These are phyloP conservation scores for Bombus pyrosoma DNA, from an alignment of 1,140 invertebrate species.

Conservation along the genomic window DNA sequence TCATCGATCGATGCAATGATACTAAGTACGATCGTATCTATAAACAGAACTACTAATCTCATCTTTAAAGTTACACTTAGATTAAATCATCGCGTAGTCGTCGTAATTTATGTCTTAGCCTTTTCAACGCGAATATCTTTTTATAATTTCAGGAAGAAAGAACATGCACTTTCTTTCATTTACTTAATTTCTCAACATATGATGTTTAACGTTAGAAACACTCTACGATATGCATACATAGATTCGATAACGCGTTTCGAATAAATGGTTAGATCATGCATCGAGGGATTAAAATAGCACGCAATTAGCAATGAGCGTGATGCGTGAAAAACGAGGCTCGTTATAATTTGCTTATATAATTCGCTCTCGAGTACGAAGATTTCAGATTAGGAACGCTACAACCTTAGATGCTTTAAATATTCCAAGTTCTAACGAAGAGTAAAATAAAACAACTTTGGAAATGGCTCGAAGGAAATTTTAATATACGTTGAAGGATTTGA, in stretches of 20 bases:
- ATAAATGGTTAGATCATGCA: neutral
- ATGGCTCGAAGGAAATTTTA: neutral
- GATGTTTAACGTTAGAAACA: neutral
- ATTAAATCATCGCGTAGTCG: too few relatives aligned
- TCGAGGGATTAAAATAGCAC: neutral
- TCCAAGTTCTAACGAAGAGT: too few relatives aligned
- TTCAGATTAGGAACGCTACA: neutral
- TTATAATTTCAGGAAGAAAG: too few relatives aligned
- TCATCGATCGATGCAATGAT: neutral
- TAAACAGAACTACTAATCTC: too few relatives aligned
- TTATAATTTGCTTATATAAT: slow-evolving; percentile 7
- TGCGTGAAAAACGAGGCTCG: neutral
- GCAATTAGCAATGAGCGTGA: neutral
- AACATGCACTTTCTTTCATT: too few relatives aligned
- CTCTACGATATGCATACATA: neutral
- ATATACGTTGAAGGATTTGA: neutral
- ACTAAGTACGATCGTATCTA: too few relatives aligned
- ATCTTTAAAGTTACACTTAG: too few relatives aligned
- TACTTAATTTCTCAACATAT: neutral
- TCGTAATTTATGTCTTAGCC: too few relatives aligned
- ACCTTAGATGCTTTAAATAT: too few relatives aligned
- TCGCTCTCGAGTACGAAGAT: neutral
- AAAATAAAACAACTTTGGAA: neutral
- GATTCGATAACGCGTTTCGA: neutral
- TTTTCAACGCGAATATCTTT: too few relatives aligned